A percentile compares a stretch with the other conserved stretches of the same genome.
Conservation (phyloP, 2,888 invertebrate species). For the Watsonalla cultraria region DNA sequence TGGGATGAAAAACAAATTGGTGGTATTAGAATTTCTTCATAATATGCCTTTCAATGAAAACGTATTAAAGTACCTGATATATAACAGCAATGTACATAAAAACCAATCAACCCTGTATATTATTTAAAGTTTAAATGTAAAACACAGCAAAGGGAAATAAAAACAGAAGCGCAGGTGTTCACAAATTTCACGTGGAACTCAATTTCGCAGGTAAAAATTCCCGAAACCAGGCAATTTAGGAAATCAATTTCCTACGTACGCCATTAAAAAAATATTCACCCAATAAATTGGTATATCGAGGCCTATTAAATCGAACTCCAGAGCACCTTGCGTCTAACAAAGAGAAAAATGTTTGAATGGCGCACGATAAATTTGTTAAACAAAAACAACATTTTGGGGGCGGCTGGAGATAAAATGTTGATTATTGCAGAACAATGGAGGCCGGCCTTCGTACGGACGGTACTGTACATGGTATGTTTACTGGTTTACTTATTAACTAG, state of each 20-base stretch:
- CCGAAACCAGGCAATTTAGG: background rate
- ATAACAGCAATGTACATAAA: too few species aligned
- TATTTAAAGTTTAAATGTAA: too few species aligned
- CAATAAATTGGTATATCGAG: slow-evolving; percentile 4
- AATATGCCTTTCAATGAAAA: too few species aligned
- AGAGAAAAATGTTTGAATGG: slow-evolving; percentile 19
- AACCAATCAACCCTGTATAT: too few species aligned
- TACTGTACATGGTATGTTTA: too few species aligned
- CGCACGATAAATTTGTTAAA: slow-evolving; percentile 21
- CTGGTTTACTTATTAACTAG: too few species aligned
- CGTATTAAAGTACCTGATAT: too few species aligned
- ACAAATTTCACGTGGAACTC: background rate
- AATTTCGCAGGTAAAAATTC: background rate
- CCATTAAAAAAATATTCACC: slow-evolving; percentile 2
- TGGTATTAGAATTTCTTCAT: too few species aligned
- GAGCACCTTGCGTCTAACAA: slow-evolving; percentile 19
- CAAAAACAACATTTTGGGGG: slow-evolving; percentile 7
- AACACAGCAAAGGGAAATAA: background rate
- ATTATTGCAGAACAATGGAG: background rate
- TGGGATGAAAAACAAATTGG: too few species aligned
- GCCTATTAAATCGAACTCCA: slow-evolving; percentile 17
- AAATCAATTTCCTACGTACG: background rate
- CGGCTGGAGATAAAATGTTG: background rate
- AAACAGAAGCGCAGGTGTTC: background rate
- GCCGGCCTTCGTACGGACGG: background rate